Conservation (phyloP, 2,797 vertebrate genomes). For the Sebastes hubbsi region DNA sequence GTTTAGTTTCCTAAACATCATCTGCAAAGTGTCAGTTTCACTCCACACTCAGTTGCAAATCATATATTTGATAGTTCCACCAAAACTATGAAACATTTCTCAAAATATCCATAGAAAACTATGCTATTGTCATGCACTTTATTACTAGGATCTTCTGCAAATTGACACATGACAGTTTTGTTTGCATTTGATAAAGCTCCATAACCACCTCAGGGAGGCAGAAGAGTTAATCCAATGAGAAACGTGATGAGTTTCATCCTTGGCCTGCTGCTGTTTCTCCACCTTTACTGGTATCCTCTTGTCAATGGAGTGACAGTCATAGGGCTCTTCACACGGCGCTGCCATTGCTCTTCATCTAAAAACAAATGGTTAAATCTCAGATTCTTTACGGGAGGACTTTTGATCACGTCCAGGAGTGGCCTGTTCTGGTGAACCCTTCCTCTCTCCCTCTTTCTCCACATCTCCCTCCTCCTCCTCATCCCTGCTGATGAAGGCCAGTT, state of each 20-base stretch:
- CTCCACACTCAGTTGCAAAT: conserved; percentile 2
- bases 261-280: conserved; percentile 13
- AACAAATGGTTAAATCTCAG: conserved; percentile 87
- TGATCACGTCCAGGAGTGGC: conserved; percentile 82
- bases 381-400: conserved; percentile 88
- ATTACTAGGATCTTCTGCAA: conserved; percentile 18
- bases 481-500: conserved; percentile 91
- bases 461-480: conserved; percentile 83
- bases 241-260: conserved; percentile 8
- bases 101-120: conserved; percentile 53
- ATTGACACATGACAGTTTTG: conserved; percentile 21
- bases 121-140: conserved; percentile 57
- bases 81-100: conserved; percentile 25
- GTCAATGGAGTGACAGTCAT: conserved; percentile 64
- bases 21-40: conserved; percentile 13
- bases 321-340: conserved; percentile 73
- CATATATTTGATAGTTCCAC: neutral
- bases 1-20: conserved; percentile 1
- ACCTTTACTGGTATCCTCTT: conserved; percentile 42
- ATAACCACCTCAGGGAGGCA: conserved; percentile 31
- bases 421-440: conserved; percentile 80
- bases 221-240: conserved; percentile 9
- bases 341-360: conserved; percentile 79
- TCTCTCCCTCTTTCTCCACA: conserved; percentile 75
- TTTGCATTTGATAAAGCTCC: conserved; percentile 44